phyloP scores from a whole-genome alignment of 2,888 invertebrate species.

The Sclerodermus sp. region DNA sequence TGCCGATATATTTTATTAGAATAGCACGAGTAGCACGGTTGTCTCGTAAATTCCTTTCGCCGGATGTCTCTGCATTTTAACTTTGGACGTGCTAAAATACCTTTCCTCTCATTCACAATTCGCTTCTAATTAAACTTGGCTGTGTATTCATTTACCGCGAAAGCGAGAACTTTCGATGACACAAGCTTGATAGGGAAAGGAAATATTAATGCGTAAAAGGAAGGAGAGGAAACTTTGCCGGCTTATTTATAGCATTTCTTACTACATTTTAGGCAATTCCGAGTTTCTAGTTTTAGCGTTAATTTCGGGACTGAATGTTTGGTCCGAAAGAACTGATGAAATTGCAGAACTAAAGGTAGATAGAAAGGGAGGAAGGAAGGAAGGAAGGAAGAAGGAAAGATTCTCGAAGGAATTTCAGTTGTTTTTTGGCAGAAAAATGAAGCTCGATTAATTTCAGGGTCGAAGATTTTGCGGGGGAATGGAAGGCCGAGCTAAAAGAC shows the following conservation, averaged over 20 bases:
- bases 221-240: background rate
- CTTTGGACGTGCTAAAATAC: conserved; percentile 20
- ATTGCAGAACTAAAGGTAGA: no score
- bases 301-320: no score
- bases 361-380: background rate
- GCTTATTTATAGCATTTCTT: background rate
- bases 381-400: background rate
- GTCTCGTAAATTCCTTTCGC: conserved; percentile 52
- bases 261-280: background rate
- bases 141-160: no score
- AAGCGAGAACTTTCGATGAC: no score
- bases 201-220: no score
- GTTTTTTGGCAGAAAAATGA: conserved; percentile 20
- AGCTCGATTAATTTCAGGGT: conserved; percentile 26
- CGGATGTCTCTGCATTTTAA: conserved; percentile 50
- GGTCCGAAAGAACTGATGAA: no score
- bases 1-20: conserved; percentile 57
- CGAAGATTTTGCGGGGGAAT: conserved; percentile 27
- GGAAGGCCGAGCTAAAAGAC: conserved; percentile 21
- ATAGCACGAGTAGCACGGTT: conserved; percentile 42
- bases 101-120: conserved; percentile 23
- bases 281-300: background rate
- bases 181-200: no score
- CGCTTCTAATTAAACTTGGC: conserved; percentile 44
- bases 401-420: background rate